These are phyloP conservation scores for Hydrophis major DNA, from an alignment of 2,797 vertebrate species.

Conservation along the genomic window DNA sequence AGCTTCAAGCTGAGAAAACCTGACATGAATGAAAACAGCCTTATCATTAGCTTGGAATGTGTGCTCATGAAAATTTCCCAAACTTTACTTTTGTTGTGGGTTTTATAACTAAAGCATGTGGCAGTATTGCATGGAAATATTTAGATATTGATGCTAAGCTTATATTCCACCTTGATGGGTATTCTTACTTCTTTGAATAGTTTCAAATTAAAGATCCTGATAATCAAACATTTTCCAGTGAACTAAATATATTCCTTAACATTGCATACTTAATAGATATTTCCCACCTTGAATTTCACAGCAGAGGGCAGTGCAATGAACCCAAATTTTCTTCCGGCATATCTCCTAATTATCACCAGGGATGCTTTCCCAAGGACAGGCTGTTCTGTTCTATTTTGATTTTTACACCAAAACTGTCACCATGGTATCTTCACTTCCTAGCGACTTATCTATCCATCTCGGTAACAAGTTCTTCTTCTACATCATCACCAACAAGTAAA, in stretches of 20 bases:
- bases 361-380: slow-evolving; percentile 17
- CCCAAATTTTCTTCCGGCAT: slow-evolving; percentile 3
- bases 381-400: slow-evolving; percentile 38
- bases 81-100: not conserved
- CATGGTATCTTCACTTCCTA: slow-evolving; percentile 28
- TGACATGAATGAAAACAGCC: not conserved
- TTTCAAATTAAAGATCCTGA: slow-evolving; percentile 1
- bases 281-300: slow-evolving; percentile 27
- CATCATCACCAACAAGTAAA: not conserved
- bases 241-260: slow-evolving; percentile 16
- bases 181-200: not conserved
- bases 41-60: not conserved
- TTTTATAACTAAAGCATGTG: not conserved
- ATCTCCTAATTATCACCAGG: slow-evolving; percentile 26
- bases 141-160: not conserved
- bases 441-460: not conserved
- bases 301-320: slow-evolving; percentile 24
- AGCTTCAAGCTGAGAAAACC: not conserved
- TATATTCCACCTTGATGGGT: slow-evolving; percentile 1
- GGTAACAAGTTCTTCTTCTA: not conserved
- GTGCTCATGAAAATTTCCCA: not conserved
- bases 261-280: slow-evolving; percentile 4
- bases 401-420: slow-evolving; percentile 31
- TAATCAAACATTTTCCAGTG: not conserved
- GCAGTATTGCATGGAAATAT: not conserved